A percentile compares a stretch with the other conserved stretches of the same genome.
Conservation (phyloP, 1,140 invertebrate genomes). For the Lamellibrachia luymesi region DNA sequence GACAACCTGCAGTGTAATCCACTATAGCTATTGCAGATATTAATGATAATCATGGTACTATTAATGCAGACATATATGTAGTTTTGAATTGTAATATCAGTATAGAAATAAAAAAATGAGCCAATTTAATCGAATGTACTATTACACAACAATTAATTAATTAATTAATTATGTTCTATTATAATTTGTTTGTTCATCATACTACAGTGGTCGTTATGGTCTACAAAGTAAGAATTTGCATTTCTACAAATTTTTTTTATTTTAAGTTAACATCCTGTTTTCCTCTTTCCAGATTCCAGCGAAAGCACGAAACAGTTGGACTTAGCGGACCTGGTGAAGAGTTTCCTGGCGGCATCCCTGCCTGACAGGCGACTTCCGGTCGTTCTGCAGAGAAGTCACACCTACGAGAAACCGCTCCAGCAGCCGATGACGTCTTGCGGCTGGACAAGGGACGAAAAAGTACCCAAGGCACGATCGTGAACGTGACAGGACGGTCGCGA, state of each 20-base stretch:
- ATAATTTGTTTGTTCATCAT: no score
- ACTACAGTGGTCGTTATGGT: background rate
- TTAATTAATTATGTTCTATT: no score
- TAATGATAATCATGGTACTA: background rate
- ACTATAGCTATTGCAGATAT: background rate
- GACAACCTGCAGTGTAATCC: background rate
- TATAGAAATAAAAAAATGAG: no score
- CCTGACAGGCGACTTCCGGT: background rate
- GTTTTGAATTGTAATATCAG: background rate
- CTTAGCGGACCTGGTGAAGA: background rate
- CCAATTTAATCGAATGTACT: no score
- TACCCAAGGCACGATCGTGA: background rate
- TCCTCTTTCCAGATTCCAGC: background rate
- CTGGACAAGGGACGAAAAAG: background rate
- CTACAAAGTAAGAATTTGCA: background rate
- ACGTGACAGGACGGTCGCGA: background rate
- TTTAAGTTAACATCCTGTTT: background rate
- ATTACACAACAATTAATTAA: no score
- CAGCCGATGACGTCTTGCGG: background rate
- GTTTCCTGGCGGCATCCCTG: background rate
- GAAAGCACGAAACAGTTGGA: background rate
- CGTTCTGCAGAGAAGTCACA: background rate
- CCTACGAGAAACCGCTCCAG: background rate
- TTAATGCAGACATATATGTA: background rate
- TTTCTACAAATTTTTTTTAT: background rate